These are phyloP conservation scores for Drosophila nikananu DNA, from an alignment of 1,140 invertebrate species.

Conservation along the genomic window DNA sequence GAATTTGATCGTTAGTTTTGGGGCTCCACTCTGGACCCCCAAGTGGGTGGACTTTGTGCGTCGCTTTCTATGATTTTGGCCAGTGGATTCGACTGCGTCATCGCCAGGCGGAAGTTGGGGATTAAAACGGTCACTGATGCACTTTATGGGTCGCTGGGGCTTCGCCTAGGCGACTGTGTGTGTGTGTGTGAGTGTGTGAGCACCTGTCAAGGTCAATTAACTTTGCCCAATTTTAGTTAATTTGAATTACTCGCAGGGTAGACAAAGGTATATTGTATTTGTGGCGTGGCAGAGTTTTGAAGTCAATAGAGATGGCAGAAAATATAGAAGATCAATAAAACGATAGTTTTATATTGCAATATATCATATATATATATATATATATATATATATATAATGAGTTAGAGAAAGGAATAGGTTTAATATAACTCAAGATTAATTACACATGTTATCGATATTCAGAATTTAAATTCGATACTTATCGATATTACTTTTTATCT, in stretches of 20 bases:
- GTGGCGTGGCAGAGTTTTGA: background rate
- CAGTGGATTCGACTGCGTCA: constrained; percentile 35
- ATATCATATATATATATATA: no score
- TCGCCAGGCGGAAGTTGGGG: constrained; percentile 64
- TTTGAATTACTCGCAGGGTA: constrained; percentile 44
- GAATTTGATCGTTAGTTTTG: background rate
- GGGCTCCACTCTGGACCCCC: constrained; percentile 1
- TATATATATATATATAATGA: no score
- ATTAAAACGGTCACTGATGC: constrained; percentile 68
- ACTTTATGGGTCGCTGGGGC: constrained; percentile 66
- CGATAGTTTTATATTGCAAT: no score
- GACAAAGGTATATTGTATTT: constrained; percentile 5
- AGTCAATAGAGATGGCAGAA: background rate
- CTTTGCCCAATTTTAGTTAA: constrained; percentile 62
- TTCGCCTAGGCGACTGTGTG: background rate
- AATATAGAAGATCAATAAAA: no score
- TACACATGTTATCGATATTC: no score
- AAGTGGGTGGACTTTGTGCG: constrained; percentile 49
- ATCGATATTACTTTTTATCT: no score
- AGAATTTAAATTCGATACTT: no score
- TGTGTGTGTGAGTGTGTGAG: constrained; percentile 22
- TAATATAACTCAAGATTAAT: no score
- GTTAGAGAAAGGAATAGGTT: no score
- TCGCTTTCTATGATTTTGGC: constrained; percentile 20
- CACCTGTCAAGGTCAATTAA: constrained; percentile 73